phyloP scores from a whole-genome alignment of 2,888 invertebrate species.

The Anodontia alba region DNA sequence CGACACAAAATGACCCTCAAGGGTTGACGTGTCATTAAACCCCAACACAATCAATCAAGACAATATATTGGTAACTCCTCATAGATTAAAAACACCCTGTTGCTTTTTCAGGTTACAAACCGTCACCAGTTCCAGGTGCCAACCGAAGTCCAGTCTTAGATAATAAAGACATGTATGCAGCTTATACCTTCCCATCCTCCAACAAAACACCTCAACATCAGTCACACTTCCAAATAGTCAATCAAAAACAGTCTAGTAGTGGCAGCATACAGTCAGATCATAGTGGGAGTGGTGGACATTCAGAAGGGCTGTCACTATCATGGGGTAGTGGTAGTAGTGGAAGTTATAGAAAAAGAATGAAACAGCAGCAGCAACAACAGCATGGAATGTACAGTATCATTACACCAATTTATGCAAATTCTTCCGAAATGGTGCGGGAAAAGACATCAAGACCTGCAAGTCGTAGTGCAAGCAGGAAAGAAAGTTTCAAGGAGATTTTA shows the following conservation, averaged over 20 bases:
- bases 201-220: constrained; percentile 33
- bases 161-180: constrained; percentile 43
- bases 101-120: constrained; percentile 68
- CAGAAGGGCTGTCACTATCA: constrained; percentile 55
- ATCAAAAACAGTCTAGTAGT: constrained; percentile 53
- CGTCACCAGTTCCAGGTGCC: constrained; percentile 63
- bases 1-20: too few relatives aligned
- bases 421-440: constrained; percentile 44
- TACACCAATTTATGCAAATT: constrained; percentile 38
- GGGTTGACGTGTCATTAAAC: too few relatives aligned
- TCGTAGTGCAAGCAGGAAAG: constrained; percentile 72
- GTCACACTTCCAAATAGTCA: constrained; percentile 39
- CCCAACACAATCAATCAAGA: too few relatives aligned
- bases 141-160: constrained; percentile 72
- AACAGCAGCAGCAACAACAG: constrained; percentile 58
- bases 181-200: constrained; percentile 60
- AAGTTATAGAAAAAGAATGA: constrained; percentile 70
- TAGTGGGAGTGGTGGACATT: constrained; percentile 56
- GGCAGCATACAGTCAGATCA: constrained; percentile 61
- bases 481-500: constrained; percentile 74
- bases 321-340: constrained; percentile 71
- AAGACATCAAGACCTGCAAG: constrained; percentile 64
- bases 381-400: constrained; percentile 45
- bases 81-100: too few relatives aligned
- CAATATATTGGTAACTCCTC: too few relatives aligned